Evolutionary conservation across 2,113 vertebrate genomes (phyloP).

Genomic region (Gorsachius goisagi): DNA sequence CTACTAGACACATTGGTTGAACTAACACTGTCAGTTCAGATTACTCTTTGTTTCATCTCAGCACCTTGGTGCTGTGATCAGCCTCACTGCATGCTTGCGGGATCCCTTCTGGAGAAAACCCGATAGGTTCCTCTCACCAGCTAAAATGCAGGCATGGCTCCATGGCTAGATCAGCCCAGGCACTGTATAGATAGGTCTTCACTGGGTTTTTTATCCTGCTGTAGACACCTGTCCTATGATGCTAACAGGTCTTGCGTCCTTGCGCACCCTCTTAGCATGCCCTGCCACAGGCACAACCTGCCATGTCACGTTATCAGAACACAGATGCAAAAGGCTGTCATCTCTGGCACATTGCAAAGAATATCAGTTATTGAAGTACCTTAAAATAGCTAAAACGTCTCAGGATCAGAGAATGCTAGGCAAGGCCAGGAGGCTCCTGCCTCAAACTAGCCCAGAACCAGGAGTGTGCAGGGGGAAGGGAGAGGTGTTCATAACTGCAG

Average conservation of each 20-base stretch:
- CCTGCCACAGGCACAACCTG: neutral
- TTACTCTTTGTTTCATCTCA: neutral
- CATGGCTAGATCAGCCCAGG: neutral
- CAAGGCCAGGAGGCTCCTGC: neutral
- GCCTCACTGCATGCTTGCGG: fast-evolving
- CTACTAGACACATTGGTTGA: neutral
- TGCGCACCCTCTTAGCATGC: fast-evolving
- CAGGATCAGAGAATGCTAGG: neutral
- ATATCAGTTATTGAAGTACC: neutral
- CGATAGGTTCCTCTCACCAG: neutral
- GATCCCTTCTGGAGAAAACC: neutral
- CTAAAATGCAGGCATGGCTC: neutral
- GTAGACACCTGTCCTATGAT: neutral
- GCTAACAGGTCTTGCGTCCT: neutral
- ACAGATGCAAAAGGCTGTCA: neutral
- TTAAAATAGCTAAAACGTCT: neutral
- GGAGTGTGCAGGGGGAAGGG: fast-evolving
- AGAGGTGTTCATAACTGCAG: neutral
- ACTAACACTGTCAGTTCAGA: neutral
- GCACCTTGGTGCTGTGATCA: neutral
- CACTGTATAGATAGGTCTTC: neutral
- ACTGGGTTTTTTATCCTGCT: neutral
- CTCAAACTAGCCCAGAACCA: neutral
- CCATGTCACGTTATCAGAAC: neutral
- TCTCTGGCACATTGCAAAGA: neutral